phyloP scores from a whole-genome alignment of 2,797 vertebrate species.

The Merluccius polli region DNA sequence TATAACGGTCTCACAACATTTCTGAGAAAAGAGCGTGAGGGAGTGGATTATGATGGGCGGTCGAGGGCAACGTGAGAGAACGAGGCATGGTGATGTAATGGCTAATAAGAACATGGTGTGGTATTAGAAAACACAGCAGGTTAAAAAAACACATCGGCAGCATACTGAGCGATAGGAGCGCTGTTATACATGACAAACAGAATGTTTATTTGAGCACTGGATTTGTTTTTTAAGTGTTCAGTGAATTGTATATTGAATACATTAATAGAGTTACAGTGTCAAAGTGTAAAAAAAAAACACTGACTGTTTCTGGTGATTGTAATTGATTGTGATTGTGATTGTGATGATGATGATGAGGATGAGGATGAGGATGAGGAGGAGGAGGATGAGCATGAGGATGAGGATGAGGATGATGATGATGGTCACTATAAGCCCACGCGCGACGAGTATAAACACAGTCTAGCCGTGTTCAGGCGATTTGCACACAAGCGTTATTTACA shows the following conservation, averaged over 20 bases:
- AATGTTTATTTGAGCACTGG: no score
- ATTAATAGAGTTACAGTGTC: neutral
- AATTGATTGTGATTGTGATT: neutral
- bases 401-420: no score
- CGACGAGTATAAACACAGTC: conserved; percentile 40
- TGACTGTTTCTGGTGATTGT: no score
- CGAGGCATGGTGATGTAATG: conserved; percentile 6
- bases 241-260: no score
- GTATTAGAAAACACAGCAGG: conserved; percentile 61
- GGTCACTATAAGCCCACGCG: neutral
- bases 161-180: conserved; percentile 16
- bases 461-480: conserved; percentile 38
- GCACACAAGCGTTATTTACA: conserved; percentile 46
- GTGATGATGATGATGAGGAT: neutral
- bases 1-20: conserved; percentile 12
- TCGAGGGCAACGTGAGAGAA: conserved; percentile 21
- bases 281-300: neutral
- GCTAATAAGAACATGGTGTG: conserved; percentile 54
- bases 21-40: conserved; percentile 27
- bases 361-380: no score
- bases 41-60: conserved; percentile 45
- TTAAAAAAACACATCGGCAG: conserved; percentile 13
- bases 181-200: neutral
- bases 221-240: no score
- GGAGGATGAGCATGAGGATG: neutral